Evolutionary conservation across 2,797 vertebrate species (phyloP), one percentile per base, ranked within the genome.

Genomic region (Thaleichthys pacificus): DNA sequence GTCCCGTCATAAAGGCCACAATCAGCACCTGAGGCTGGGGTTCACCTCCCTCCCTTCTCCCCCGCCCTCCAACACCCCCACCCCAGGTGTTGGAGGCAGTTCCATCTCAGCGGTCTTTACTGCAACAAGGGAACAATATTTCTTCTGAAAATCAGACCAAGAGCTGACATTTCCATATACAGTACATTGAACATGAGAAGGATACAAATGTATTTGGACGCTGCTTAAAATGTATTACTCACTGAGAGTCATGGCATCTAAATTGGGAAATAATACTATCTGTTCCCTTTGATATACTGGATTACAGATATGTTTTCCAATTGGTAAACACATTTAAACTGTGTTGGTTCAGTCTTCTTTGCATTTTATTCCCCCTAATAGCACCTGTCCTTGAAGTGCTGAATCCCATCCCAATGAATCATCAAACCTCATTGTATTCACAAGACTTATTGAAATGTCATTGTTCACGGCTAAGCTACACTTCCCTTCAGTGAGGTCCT

Each of bases 51-150:
- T 56, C 5, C 61, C 17, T 21, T 24, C 21, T 21, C 22, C 21
- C 61, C 14, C 61, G 71, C 61, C 49, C 49, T 19, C 57, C 68
- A 77, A 73, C 6, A 51, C 65, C 69, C 12, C 47, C 14, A n/a
- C 63, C 30, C 69, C 69, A 71, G 69, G 47, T 30, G 24, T 54
- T 15, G 47, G 47, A n/a, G 47, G 22, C 24, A 8, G 42, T 51
- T 51, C 24, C 65, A 26, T 35, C 28, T 9, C 62, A 64, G 24
- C 30, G 19, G 61, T 35, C 61, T 8, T 35, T 9, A 30, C 35
- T n/a, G n/a, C 32, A 38, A 9, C 62, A 11, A n/a, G 66, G 15
- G 24, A 19, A 15, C 47, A 28, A 2, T 67, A 19, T n/a, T 28
- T 67, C 47, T 49, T 51, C 49, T n/a, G 17, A 17, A 56, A 56